Evolutionary conservation across 2,797 vertebrate genomes (phyloP).

Genomic region (Lacerta bilineata): DNA sequence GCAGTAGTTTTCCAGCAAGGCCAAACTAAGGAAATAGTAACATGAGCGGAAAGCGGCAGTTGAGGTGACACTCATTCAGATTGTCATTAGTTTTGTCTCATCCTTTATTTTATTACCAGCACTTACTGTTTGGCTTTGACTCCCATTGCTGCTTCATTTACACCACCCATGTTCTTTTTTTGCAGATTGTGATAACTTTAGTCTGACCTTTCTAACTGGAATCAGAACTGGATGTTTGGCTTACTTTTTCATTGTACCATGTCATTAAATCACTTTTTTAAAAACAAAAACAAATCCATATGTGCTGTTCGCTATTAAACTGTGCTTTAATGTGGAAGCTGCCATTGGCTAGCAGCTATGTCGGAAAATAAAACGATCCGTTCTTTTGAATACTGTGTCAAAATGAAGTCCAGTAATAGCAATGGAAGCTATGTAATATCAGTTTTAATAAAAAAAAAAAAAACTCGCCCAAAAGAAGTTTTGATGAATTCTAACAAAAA

Average conservation of each 20-base stretch:
- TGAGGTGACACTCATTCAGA: slow-evolving; percentile 10
- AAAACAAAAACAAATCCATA: slow-evolving; percentile 64
- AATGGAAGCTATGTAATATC: slow-evolving; percentile 69
- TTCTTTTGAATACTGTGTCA: slow-evolving; percentile 68
- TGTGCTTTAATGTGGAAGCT: slow-evolving; percentile 69
- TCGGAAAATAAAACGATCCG: slow-evolving; percentile 71
- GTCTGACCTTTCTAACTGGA: slow-evolving; percentile 91
- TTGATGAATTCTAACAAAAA: slow-evolving; percentile 75
- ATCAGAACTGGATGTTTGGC: slow-evolving; percentile 91
- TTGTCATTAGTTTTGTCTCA: slow-evolving; percentile 19
- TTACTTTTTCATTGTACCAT: slow-evolving; percentile 81
- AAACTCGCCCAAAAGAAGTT: slow-evolving; percentile 70
- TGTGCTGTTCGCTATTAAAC: slow-evolving; percentile 72
- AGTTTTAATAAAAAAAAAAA: slow-evolving; percentile 78
- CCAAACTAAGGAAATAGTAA: fast-evolving
- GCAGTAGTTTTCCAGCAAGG: background rate
- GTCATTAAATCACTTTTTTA: slow-evolving; percentile 74
- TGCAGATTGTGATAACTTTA: slow-evolving; percentile 97
- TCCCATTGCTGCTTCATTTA: slow-evolving; percentile 84
- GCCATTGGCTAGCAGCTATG: slow-evolving; percentile 78
- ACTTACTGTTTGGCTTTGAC: slow-evolving; percentile 53
- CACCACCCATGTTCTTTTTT: slow-evolving; percentile 89
- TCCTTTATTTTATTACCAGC: slow-evolving; percentile 57
- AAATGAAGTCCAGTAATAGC: slow-evolving; percentile 59
- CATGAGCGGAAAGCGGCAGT: background rate